Percentiles rank a stretch among this genome's conserved stretches.
Conservation (phyloP, 2,888 invertebrate genomes). For the Cryptus viduatorius region DNA sequence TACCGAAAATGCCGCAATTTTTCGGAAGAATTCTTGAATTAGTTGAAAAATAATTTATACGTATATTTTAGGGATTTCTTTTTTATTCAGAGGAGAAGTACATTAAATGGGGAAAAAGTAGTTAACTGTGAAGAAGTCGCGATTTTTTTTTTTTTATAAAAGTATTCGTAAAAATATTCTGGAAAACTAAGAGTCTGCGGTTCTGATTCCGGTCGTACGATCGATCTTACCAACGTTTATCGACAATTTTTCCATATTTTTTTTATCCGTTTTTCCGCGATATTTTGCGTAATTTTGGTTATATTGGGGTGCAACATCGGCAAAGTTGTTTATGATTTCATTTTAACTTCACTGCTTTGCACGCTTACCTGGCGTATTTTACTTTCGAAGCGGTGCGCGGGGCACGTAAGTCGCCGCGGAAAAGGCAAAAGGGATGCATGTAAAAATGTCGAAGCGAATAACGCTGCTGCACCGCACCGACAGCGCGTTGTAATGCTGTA, state of each 20-base stretch:
- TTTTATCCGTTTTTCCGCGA: neutral
- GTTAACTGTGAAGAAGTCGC: too few relatives aligned
- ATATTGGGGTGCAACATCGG: neutral
- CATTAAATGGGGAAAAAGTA: neutral
- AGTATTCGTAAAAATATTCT: too few relatives aligned
- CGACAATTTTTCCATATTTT: neutral
- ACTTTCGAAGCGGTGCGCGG: constrained; percentile 1
- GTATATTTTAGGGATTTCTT: too few relatives aligned
- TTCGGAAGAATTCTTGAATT: neutral
- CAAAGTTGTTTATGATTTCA: constrained; percentile 11
- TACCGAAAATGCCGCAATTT: neutral
- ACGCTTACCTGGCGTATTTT: constrained; percentile 6
- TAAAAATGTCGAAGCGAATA: constrained; percentile 12
- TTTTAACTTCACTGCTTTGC: constrained; percentile 3
- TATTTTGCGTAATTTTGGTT: neutral
- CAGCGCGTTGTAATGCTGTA: neutral
- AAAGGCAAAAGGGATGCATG: constrained; percentile 11
- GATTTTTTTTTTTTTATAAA: neutral
- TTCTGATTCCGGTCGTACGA: neutral
- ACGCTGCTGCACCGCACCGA: neutral
- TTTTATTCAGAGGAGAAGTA: neutral
- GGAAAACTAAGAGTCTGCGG: too few relatives aligned
- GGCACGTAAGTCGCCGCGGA: constrained; percentile 6
- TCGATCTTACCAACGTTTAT: neutral
- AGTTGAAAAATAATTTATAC: neutral